These are phyloP conservation scores for Melangyna quadrimaculata DNA, from an alignment of 2,888 invertebrate species.

Conservation along the genomic window DNA sequence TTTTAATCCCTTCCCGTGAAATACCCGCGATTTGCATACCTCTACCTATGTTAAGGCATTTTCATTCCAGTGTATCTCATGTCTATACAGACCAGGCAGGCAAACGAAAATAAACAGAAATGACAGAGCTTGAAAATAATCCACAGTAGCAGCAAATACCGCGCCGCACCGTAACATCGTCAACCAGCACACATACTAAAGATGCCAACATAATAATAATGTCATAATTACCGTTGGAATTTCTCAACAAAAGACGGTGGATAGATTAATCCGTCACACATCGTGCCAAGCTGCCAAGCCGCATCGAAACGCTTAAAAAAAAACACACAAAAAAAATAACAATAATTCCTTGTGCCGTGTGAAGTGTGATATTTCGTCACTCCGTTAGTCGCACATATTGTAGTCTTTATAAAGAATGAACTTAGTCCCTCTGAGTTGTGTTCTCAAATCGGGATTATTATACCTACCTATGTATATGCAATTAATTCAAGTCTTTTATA, in stretches of 20 bases:
- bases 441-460: conserved; percentile 7
- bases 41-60: background rate
- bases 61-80: background rate
- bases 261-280: conserved; percentile 32
- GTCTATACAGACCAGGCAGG: background rate
- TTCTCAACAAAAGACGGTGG: conserved; percentile 22
- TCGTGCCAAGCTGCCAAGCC: background rate
- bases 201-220: conserved; percentile 62
- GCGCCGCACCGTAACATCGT: background rate
- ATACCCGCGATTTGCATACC: conserved; percentile 42
- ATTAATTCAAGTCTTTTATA: conserved; percentile 52
- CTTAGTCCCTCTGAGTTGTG: background rate
- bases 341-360: conserved; percentile 34
- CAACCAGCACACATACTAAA: conserved; percentile 5
- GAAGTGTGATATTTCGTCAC: conserved; percentile 56
- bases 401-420: background rate
- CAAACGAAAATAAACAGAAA: conserved; percentile 22
- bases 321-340: background rate
- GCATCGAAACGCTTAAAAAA: background rate
- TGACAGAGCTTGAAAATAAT: conserved; percentile 50
- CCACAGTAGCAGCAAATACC: conserved; percentile 52
- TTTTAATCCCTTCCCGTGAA: conserved; percentile 42
- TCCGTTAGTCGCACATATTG: background rate
- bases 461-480: background rate
- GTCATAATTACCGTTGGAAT: conserved; percentile 62